A percentile compares a stretch with the other conserved stretches of the same genome.
Evolutionary conservation across 2,797 vertebrate species (phyloP).

Genomic region (Microctenopoma steveboyesi): DNA sequence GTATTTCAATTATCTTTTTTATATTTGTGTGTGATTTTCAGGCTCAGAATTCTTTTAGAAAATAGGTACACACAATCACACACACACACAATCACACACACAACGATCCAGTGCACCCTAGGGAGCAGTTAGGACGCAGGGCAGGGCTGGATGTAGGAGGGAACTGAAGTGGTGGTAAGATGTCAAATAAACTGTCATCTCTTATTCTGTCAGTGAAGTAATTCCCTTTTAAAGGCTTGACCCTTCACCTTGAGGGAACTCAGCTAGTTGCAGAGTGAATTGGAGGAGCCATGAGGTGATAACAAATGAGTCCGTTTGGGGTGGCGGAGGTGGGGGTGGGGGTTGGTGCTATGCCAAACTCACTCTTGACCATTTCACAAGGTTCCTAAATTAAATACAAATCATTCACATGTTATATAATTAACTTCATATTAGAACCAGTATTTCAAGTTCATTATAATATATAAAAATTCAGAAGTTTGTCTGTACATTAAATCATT

Average conservation of each 20-base stretch:
- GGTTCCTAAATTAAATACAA: slow-evolving; percentile 46
- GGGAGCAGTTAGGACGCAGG: slow-evolving; percentile 79
- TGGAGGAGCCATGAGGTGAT: slow-evolving; percentile 67
- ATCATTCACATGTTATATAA: background rate
- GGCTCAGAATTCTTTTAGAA: background rate
- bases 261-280: slow-evolving; percentile 69
- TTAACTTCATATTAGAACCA: background rate
- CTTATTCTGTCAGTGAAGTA: slow-evolving; percentile 88
- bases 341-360: background rate
- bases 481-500: background rate
- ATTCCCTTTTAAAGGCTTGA: slow-evolving; percentile 84
- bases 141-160: slow-evolving; percentile 72
- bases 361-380: slow-evolving; percentile 26
- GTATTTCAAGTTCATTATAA: background rate
- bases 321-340: background rate
- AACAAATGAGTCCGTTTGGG: slow-evolving; percentile 66
- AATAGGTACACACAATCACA: background rate
- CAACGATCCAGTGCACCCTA: slow-evolving; percentile 53
- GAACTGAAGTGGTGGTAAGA: slow-evolving; percentile 74
- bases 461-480: background rate
- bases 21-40: background rate
- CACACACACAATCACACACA: background rate
- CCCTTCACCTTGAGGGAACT: slow-evolving; percentile 72
- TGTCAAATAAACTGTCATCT: slow-evolving; percentile 85
- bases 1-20: background rate